Evolutionary conservation across 2,113 vertebrate genomes (phyloP), one percentile per base, ranked within the genome.

Genomic region (Scomber japonicus): DNA sequence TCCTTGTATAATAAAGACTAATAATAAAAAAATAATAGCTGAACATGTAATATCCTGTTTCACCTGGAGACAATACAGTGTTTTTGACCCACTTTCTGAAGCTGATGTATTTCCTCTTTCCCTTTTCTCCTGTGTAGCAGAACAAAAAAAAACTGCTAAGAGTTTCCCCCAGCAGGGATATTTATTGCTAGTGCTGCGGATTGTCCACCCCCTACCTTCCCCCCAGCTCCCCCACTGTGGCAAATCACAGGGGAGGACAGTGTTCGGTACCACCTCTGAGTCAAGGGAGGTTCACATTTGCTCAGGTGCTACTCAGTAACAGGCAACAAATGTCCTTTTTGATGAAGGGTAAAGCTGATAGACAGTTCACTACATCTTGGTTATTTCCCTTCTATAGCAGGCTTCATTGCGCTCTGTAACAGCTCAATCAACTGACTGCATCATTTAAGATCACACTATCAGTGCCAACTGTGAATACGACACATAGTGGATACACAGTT

Each of bases 241-340:
- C 76, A 93, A 94, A 92, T 94, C 91, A 90, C 89, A 92, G 88
- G 88, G 86, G 87, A 91, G 83, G 85, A 85, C 76, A 14, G 77
- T 17, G 35, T 86, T 88, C 78, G 81, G 80, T 73, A 75, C 83
- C 85, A 83, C 82, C 84, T 84, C 86, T 84, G 83, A 85, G 83
- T 82, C n/a, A 5, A 82, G 73, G 64, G 85, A 89, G 78, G 53
- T 82, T 85, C 71, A 65, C 76, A 83, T 80, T 75, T 80, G 83
- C 85, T 88, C 86, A 74, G 84, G 78, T 87, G 80, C 60, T 79
- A 64, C 71, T 88, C 84, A 80, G 82, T 85, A 87, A 88, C 83
- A 78, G 86, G 80, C 77, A 76, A 65, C 71, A 83, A 85, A 86
- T 86, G 84, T 88, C 79, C 78, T 81, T 78, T 85, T 74, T 89